phyloP scores from a whole-genome alignment of 53 echinoderm and acorn worm genomes.

The Holothuria leucospilota region DNA sequence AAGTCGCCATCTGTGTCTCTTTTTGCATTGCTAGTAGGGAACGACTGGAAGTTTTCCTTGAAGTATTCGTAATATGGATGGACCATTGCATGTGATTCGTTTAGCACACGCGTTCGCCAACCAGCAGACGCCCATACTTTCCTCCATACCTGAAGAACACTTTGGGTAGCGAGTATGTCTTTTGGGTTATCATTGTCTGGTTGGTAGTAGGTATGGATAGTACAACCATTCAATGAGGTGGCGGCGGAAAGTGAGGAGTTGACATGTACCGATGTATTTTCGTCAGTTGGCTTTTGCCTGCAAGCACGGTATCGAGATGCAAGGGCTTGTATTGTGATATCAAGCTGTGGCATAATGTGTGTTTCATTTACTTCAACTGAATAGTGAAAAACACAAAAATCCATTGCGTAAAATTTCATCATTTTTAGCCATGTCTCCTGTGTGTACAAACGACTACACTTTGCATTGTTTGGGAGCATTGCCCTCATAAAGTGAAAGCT shows the following conservation, averaged over 20 bases:
- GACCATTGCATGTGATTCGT: neutral
- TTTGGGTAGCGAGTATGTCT: neutral
- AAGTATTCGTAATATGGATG: neutral
- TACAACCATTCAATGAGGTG: no score
- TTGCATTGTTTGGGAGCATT: no score
- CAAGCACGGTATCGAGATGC: neutral
- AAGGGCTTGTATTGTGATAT: neutral
- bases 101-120: neutral
- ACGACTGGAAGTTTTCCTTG: neutral
- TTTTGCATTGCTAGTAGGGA: neutral
- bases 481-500: neutral
- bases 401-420: neutral
- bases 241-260: no score
- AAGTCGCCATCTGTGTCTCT: neutral
- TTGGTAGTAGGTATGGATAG: slow-evolving; percentile 2
- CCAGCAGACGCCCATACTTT: neutral
- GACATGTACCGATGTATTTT: no score
- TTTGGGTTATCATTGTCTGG: neutral
- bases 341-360: neutral
- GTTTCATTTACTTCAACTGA: neutral
- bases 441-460: neutral
- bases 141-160: neutral
- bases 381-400: slow-evolving; percentile 5
- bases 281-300: neutral
- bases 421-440: neutral